Conservation (phyloP, 1,140 invertebrate genomes). For the Andrena cerasifolii region DNA sequence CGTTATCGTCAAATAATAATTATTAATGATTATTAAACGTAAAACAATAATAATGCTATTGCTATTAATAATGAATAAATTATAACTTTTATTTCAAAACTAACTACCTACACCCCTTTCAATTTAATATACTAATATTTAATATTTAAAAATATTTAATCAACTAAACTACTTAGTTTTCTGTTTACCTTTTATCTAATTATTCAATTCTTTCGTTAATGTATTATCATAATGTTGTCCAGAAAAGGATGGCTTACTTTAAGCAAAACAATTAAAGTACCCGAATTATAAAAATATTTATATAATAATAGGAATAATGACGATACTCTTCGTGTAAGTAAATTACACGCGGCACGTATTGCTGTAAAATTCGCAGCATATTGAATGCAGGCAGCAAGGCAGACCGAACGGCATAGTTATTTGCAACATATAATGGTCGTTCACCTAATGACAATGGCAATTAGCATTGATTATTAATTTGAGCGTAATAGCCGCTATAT, state of each 20-base stretch:
- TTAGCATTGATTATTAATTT: constrained; percentile 56
- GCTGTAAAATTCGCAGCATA: constrained; percentile 2
- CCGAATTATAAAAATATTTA: constrained; percentile 7
- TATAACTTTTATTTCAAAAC: too few species aligned
- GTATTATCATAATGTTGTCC: too few species aligned
- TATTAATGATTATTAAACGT: background rate
- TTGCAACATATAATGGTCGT: constrained; percentile 39
- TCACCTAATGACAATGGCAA: constrained; percentile 53
- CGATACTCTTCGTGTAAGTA: background rate
- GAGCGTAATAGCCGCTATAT: constrained; percentile 42
- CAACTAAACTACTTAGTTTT: too few species aligned
- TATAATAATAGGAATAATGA: constrained; percentile 14
- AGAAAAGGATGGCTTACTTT: too few species aligned
- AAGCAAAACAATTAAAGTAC: constrained; percentile 6
- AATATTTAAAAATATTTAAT: background rate
- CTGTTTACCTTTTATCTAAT: too few species aligned
- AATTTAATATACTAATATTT: too few species aligned
- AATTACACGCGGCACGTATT: background rate
- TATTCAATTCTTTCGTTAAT: too few species aligned
- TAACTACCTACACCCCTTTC: too few species aligned
- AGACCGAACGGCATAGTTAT: constrained; percentile 33
- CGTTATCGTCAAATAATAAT: too few species aligned
- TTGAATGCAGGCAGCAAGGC: background rate
- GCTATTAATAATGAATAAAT: too few species aligned
- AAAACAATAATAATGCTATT: too few species aligned